These are phyloP conservation scores for Aphis craccivora DNA, from an alignment of 1,140 invertebrate species.

Conservation along the genomic window DNA sequence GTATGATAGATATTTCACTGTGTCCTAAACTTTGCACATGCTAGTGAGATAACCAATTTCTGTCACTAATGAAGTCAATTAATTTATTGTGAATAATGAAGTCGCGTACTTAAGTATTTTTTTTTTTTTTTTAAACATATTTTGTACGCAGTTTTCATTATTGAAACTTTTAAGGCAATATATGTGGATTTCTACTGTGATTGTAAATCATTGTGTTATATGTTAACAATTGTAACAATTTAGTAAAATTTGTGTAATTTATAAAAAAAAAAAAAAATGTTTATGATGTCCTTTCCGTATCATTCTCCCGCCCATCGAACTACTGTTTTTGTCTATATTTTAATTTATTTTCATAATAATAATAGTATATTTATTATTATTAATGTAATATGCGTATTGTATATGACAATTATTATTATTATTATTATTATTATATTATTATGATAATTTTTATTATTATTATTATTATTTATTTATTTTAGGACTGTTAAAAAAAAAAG, in stretches of 20 bases:
- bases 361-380: neutral
- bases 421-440: slow-evolving; percentile 25
- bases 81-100: slow-evolving; percentile 10
- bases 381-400: neutral
- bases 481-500: slow-evolving; percentile 46
- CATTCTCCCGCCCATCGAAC: slow-evolving; percentile 15
- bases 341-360: neutral
- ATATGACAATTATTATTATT: slow-evolving; percentile 36
- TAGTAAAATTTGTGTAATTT: slow-evolving; percentile 40
- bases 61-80: slow-evolving; percentile 53
- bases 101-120: neutral
- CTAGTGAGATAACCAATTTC: slow-evolving; percentile 25
- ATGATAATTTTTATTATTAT: slow-evolving; percentile 2
- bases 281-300: neutral
- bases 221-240: slow-evolving; percentile 31
- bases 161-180: slow-evolving; percentile 4
- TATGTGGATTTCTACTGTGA: slow-evolving; percentile 47
- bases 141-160: slow-evolving; percentile 17
- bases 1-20: slow-evolving; percentile 9
- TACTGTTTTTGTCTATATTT: slow-evolving; percentile 10
- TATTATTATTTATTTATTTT: slow-evolving; percentile 53
- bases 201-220: slow-evolving; percentile 26
- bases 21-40: slow-evolving; percentile 30
- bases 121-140: neutral
- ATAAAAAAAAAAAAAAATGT: neutral